Base-by-base conservation (phyloP, 1,140 invertebrate species). In the Brachionus rubens region DNA sequence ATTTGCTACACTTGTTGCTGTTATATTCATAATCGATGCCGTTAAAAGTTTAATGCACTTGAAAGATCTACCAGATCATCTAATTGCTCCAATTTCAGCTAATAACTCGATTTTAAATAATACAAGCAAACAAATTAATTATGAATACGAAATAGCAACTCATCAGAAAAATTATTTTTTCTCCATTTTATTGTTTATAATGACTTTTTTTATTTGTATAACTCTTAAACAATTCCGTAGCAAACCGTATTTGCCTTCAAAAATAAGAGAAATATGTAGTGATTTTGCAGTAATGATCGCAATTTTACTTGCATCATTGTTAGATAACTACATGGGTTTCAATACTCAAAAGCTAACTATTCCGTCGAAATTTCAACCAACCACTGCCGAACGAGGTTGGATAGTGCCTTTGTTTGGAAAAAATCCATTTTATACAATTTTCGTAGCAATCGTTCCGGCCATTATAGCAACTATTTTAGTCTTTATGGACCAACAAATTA, bases 251-350 rank as follows among this genome's bases (percentile, higher is more conserved):
- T 84, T 83, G 47, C 82, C 81, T n/a, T 78, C 80, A 0, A 78
- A 77, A 52, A 79, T 82, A 28, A 80, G 85, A 7, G 79, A 78
- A 41, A 59, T 79, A 9, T 79, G 87, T 46, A 80, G 84, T 54
- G 86, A 88, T 77, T 87, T 87, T 79, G 83, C 85, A 21, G 86
- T 88, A 6, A 77, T 87, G 4, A 83, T 87, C 46, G 81, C 86
- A 19, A 87, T 87, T 70, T 52, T 86, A 16, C 48, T 79, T 1
- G 83, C 86, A 80, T 82, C 85, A 5, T 26, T 76, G 12, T 16
- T 86, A 24, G 83, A 86, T 70, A 77, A 79, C 28, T 77, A 76
- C 30, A 75, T 84, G 21, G 82, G 79, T 12, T 65, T 87, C 0
- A 70, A 81, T 28, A 86, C 87, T 0, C 86, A 86, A 10, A 85